Evolutionary conservation across 2,888 invertebrate genomes (phyloP), one percentile per base, ranked within the genome.

Genomic region (Tetramorium bicarinatum): DNA sequence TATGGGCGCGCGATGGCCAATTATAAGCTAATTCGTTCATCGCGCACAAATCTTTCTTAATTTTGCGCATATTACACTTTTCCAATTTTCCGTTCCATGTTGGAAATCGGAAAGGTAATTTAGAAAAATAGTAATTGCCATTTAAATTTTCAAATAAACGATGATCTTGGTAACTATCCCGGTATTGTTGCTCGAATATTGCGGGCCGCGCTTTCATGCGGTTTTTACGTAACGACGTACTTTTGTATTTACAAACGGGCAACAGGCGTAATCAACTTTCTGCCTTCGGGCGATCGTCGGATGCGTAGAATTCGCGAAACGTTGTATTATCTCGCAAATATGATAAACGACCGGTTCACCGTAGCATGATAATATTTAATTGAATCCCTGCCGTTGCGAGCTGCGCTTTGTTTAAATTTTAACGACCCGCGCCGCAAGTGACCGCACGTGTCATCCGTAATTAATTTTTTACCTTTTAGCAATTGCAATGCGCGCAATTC

Each of bases 331-430:
- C 79, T 80, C 72, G 72, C 79, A 80, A 80, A 80, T 80, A 80
- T 80, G 72, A 80, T 80, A 80, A 80, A 75, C 81, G 75, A 81
- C 74, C 75, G 76, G 75, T 75, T 62, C 82, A 81, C 81, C 82
- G 82, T 80, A 83, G 66, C 83, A 81, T 69, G 81, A 83, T 83
- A 83, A 83, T 83, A 83, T 81, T 80, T 83, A 83, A 83, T 83
- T 83, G 83, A 83, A 81, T 67, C 83, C 61, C 61, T 52, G 81
- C 72, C 59, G 62, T 81, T 76, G 69, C 66, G 77, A 82, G n/a
- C 47, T 41, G 66, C 41, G 84, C 84, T 84, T 89, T 89, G 88
- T 89, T 89, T 82, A 90, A 89, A 90, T 87, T 87, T 86, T 88
- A 89, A 89, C 86, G 88, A 85, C 79, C 86, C 82, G 56, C 62